phyloP scores from a whole-genome alignment of 2,888 invertebrate species.

The Microctonus aethiopoides region DNA sequence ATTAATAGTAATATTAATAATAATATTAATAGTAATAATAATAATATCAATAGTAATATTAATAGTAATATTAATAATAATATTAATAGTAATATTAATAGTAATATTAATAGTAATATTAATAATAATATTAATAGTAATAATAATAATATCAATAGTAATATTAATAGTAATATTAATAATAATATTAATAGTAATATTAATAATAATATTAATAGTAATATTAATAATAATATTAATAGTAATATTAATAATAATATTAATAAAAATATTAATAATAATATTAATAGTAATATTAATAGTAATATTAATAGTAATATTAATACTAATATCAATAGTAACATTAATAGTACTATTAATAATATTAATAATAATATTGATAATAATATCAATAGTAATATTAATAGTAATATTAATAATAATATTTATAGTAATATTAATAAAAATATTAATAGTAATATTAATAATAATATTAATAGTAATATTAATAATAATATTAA shows the following conservation, averaged over 20 bases:
- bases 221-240: not conserved
- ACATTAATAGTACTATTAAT: no score
- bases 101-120: no score
- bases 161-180: no score
- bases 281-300: not conserved
- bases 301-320: no score
- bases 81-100: no score
- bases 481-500: no score
- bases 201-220: no score
- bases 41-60: no score
- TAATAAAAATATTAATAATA: no score
- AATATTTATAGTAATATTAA: not conserved
- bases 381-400: not conserved
- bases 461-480: not conserved
- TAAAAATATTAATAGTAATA: no score
- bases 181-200: not conserved
- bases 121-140: not conserved
- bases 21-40: not conserved
- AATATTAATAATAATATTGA: not conserved
- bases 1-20: no score
- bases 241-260: not conserved
- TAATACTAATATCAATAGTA: not conserved
- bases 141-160: no score
- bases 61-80: not conserved
- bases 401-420: not conserved